Evolutionary conservation across 2,113 vertebrate genomes (phyloP).

Genomic region (Oceanites oceanicus): DNA sequence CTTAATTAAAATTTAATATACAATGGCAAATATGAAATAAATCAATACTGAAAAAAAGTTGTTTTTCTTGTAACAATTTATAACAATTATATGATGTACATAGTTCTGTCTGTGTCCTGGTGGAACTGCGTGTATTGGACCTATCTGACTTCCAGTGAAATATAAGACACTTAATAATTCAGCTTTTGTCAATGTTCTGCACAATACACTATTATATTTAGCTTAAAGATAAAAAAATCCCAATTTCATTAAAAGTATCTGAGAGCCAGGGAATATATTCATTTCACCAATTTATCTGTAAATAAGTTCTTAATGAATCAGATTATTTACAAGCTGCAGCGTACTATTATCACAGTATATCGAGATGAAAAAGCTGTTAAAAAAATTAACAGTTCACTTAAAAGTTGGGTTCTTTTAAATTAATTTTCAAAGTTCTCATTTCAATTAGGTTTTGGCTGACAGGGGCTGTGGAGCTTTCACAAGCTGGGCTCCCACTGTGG

Average conservation of each 20-base stretch:
- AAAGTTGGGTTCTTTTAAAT: rapidly evolving
- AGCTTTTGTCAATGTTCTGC: not conserved
- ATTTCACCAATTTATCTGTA: not conserved
- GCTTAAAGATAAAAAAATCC: not conserved
- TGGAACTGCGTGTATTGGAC: not conserved
- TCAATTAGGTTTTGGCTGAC: not conserved
- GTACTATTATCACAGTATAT: not conserved
- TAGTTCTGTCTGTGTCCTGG: not conserved
- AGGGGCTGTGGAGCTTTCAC: not conserved
- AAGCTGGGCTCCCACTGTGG: rapidly evolving
- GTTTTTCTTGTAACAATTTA: not conserved
- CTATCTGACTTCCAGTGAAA: not conserved
- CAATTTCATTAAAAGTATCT: not conserved
- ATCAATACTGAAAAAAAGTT: not conserved
- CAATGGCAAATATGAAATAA: slow-evolving; percentile 29
- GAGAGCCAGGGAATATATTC: not conserved
- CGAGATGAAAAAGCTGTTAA: not conserved
- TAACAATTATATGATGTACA: not conserved
- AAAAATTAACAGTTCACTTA: not conserved
- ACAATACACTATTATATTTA: not conserved
- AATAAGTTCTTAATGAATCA: not conserved
- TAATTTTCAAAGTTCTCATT: not conserved
- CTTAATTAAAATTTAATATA: slow-evolving; percentile 49
- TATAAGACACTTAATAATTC: not conserved
- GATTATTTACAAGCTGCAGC: not conserved